A percentile compares a stretch with the other conserved stretches of the same genome.
phyloP scores from a whole-genome alignment of 2,797 vertebrate species.

The Helarctos malayanus region DNA sequence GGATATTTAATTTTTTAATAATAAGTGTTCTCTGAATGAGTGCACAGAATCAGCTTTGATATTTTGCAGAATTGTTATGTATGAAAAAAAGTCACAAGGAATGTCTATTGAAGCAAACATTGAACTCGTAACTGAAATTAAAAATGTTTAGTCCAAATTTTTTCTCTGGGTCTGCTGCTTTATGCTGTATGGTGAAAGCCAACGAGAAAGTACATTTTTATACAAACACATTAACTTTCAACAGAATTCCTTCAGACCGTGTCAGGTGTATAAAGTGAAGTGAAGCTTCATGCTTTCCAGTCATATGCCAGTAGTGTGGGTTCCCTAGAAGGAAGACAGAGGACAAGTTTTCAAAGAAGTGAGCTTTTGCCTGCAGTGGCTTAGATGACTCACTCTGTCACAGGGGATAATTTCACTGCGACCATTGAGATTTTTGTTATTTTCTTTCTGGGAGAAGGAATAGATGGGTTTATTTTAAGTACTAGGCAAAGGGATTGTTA shows the following conservation, averaged over 20 bases:
- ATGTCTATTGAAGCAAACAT: background rate
- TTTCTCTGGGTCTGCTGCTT: background rate
- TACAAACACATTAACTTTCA: background rate
- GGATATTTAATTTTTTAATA: slow-evolving; percentile 7
- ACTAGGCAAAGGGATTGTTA: slow-evolving; percentile 73
- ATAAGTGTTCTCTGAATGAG: background rate
- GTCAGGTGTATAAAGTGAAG: background rate
- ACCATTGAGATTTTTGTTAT: slow-evolving; percentile 52
- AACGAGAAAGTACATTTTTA: background rate
- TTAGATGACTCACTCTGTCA: background rate
- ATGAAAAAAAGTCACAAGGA: background rate
- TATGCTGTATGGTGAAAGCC: background rate
- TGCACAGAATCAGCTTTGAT: background rate
- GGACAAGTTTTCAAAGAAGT: background rate
- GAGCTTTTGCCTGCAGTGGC: background rate
- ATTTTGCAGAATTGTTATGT: slow-evolving; percentile 16
- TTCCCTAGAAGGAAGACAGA: slow-evolving; percentile 60
- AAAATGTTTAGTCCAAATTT: background rate
- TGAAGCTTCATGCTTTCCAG: background rate
- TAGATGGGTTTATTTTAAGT: slow-evolving; percentile 66
- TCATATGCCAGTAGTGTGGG: too few relatives aligned
- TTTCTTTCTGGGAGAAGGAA: slow-evolving; percentile 78
- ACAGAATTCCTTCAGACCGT: background rate
- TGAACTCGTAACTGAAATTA: background rate
- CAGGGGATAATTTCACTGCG: background rate